These are phyloP conservation scores for Ascaphus truei DNA, from an alignment of 2,113 vertebrate genomes.

Conservation along the genomic window DNA sequence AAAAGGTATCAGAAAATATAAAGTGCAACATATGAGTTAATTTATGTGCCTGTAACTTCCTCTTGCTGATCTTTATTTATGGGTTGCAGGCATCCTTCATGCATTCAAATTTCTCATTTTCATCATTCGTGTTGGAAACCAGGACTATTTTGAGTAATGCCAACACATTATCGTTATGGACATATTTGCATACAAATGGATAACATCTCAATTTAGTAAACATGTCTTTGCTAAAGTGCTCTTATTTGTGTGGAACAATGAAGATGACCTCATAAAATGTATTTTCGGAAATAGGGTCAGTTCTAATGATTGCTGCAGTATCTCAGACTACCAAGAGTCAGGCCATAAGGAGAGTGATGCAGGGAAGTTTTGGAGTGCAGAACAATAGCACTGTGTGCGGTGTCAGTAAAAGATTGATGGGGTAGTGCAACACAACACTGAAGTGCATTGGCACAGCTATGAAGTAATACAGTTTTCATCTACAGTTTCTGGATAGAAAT, in stretches of 20 bases:
- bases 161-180: not conserved
- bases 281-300: too few relatives aligned
- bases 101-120: constrained; percentile 17
- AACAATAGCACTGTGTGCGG: too few relatives aligned
- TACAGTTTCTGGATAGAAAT: too few relatives aligned
- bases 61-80: constrained; percentile 24
- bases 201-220: not conserved
- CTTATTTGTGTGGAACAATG: not conserved
- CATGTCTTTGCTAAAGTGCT: not conserved
- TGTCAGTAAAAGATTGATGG: too few relatives aligned
- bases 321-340: too few relatives aligned
- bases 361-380: too few relatives aligned
- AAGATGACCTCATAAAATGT: too few relatives aligned
- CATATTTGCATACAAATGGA: constrained; percentile 19
- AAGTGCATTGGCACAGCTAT: too few relatives aligned
- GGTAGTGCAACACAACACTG: too few relatives aligned
- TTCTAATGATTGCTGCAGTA: too few relatives aligned
- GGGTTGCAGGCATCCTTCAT: not conserved
- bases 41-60: not conserved
- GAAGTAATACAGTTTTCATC: too few relatives aligned
- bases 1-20: not conserved
- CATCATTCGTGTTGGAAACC: not conserved
- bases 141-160: not conserved
- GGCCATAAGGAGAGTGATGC: too few relatives aligned
- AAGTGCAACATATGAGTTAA: not conserved